These are phyloP conservation scores for Athene cunicularia DNA, from an alignment of 2,113 vertebrate species.

Conservation along the genomic window DNA sequence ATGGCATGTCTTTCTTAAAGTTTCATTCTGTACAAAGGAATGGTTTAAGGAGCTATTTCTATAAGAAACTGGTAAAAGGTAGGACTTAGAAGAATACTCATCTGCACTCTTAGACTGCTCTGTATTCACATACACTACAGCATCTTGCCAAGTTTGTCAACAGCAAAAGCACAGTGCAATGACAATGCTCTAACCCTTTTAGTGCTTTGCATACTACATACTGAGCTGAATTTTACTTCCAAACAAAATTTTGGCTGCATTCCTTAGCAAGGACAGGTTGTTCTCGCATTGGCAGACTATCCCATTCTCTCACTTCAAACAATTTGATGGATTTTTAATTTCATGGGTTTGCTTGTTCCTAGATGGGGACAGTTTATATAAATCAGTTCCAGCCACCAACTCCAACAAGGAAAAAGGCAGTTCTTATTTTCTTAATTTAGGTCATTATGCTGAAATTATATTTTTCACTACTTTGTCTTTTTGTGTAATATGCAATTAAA, in stretches of 20 bases:
- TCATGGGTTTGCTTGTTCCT: not conserved
- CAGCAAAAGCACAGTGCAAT: not conserved
- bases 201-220: not conserved
- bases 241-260: constrained; percentile 1
- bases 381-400: not conserved
- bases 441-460: not conserved
- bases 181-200: not conserved
- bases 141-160: not conserved
- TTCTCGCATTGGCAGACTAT: not conserved
- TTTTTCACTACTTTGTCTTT: not conserved
- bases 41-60: not conserved
- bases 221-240: not conserved
- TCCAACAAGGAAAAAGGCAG: not conserved
- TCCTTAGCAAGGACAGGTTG: not conserved
- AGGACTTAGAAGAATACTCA: not conserved
- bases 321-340: not conserved
- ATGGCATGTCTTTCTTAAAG: not conserved
- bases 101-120: not conserved
- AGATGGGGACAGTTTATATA: not conserved
- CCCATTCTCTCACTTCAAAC: not conserved
- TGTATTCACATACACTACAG: not conserved
- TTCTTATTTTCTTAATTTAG: not conserved
- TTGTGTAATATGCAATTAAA: not conserved
- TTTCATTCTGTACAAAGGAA: not conserved
- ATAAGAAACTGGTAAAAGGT: not conserved